Evolutionary conservation across 64 coral and sea anemone genomes (phyloP), one percentile per base, ranked within the genome.

Genomic region (Pocillopora damicornis): DNA sequence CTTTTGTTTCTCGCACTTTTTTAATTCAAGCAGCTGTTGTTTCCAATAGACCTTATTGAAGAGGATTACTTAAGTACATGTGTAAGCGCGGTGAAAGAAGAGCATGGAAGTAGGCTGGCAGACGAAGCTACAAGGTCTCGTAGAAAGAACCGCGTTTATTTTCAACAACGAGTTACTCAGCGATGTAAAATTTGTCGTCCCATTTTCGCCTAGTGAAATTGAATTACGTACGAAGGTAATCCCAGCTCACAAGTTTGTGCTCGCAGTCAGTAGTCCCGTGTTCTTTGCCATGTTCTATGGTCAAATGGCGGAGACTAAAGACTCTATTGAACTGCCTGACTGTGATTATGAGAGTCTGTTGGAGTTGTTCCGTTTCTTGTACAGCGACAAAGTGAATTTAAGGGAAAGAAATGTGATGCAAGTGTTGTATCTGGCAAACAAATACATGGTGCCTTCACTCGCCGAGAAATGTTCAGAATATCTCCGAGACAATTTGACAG

Each of bases 401-500:
- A 51, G 7, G 3, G 42, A 7, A 51, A 51, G 11, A 2, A 80
- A 80, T 22, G 59, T 81, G 4, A 81, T 81, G 79, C 79, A 26
- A 62, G 79, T 81, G 11, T 13, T 81, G 30, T 81, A 81, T n/a
- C 63, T 81, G 14, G 79, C 79, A 30, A 35, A 81, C 25, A 81
- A 81, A 64, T 81, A 81, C n/a, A 1, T 81, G 59, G 79, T 81
- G 25, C 60, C 79, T 62, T 62, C 60, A 63, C 79, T 64, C n/a
- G 78, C 58, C 13, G 78, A 61, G 4, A 80, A 80, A 80, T 80
- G 78, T 15, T 11, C 18, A 20, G 60, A 81, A 81, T 63, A 62
- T 81, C 79, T 81, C 0, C 79, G 79, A 38, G 60, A 81, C 13
- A 81, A 35, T 34, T 30, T 81, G 60, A 1, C 13, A 0, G 59